Percentiles rank a stretch among this genome's conserved stretches.
These are phyloP conservation scores for Nowickia ferox DNA, from an alignment of 2,888 invertebrate genomes.

Conservation along the genomic window DNA sequence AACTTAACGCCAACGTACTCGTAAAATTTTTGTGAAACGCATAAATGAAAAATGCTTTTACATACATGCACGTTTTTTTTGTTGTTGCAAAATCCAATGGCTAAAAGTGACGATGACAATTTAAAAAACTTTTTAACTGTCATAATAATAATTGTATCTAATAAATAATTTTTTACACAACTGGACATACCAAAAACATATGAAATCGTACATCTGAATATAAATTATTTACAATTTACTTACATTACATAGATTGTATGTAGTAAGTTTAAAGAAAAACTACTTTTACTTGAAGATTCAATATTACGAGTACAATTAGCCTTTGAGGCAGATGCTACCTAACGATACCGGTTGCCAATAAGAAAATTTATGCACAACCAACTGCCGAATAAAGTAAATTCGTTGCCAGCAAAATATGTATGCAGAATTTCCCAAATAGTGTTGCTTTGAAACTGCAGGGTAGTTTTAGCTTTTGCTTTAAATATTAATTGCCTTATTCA, in stretches of 20 bases:
- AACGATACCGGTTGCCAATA: constrained; percentile 63
- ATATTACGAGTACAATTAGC: constrained; percentile 58
- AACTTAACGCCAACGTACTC: constrained; percentile 2
- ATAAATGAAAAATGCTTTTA: not conserved
- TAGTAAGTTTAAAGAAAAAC: constrained; percentile 40
- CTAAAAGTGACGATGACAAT: constrained; percentile 39
- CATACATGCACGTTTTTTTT: not conserved
- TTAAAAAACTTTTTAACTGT: constrained; percentile 30
- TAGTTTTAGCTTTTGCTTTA: not conserved
- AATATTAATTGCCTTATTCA: not conserved
- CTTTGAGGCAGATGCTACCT: constrained; percentile 67
- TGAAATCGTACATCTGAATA: not conserved
- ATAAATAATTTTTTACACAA: constrained; percentile 46
- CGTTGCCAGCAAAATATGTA: not conserved
- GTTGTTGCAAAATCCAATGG: constrained; percentile 18
- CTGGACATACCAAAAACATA: not conserved
- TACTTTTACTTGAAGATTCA: constrained; percentile 67
- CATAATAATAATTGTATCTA: constrained; percentile 31
- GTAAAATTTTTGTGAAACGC: constrained; percentile 7
- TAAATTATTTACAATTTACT: constrained; percentile 1
- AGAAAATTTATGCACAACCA: constrained; percentile 31
- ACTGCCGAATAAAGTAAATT: constrained; percentile 24
- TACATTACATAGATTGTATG: not conserved
- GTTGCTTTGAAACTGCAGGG: not conserved
- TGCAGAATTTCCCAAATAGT: constrained; percentile 34